These are phyloP conservation scores for Bubo scandiacus DNA, from an alignment of 2,113 vertebrate species.

Conservation along the genomic window DNA sequence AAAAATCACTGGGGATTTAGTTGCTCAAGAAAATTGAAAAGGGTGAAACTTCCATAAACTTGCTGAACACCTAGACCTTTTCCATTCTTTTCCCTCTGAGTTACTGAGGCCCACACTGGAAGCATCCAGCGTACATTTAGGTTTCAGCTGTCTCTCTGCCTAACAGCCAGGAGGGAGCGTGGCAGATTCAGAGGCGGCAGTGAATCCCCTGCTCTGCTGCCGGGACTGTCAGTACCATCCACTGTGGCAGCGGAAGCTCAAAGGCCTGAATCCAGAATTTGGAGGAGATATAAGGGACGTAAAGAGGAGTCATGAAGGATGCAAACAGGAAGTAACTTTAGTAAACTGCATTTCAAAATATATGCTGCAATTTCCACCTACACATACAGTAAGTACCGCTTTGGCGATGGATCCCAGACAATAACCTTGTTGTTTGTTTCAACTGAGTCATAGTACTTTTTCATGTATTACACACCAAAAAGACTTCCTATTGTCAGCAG, in stretches of 20 bases:
- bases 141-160: neutral
- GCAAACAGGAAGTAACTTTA: neutral
- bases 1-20: fast-evolving
- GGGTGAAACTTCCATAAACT: neutral
- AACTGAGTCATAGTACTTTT: slow-evolving; percentile 6
- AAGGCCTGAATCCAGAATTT: neutral
- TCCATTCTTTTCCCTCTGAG: neutral
- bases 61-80: neutral
- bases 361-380: slow-evolving; percentile 7
- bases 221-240: neutral
- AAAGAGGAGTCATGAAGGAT: neutral
- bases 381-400: neutral
- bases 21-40: neutral
- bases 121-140: neutral
- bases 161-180: neutral
- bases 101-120: neutral
- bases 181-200: fast-evolving
- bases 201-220: neutral
- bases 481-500: slow-evolving; percentile 35
- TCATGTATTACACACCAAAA: slow-evolving; percentile 1
- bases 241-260: neutral
- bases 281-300: neutral
- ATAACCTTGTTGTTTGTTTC: neutral
- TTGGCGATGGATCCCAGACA: neutral
- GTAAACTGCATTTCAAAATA: slow-evolving; percentile 7